These are phyloP conservation scores for Nycticebus coucang DNA, from an alignment of 2,113 vertebrate genomes.

Conservation along the genomic window DNA sequence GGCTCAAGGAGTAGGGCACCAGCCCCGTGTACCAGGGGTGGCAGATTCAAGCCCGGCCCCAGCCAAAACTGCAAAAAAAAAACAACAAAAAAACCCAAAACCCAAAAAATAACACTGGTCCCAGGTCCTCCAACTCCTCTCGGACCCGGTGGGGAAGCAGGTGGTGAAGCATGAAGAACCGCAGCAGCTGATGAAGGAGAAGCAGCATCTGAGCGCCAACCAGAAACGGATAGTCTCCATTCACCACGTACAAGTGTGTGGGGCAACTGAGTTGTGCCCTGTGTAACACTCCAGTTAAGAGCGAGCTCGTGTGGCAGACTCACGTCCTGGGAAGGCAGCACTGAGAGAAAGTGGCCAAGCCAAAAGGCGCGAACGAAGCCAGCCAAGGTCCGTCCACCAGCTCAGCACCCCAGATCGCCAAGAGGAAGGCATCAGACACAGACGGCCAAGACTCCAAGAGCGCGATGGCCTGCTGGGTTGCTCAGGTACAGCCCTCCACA, in stretches of 20 bases:
- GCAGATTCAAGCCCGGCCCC: too few species aligned
- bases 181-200: conserved; percentile 93
- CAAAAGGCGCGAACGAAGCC: conserved; percentile 86
- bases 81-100: too few species aligned
- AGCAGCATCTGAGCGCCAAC: conserved; percentile 88
- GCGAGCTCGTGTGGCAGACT: conserved; percentile 94
- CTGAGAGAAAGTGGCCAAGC: conserved; percentile 90
- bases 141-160: conserved; percentile 84
- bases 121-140: conserved; percentile 46
- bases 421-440: conserved; percentile 87
- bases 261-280: conserved; percentile 92
- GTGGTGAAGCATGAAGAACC: conserved; percentile 94
- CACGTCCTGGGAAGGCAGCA: conserved; percentile 95
- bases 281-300: conserved; percentile 91
- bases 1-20: too few species aligned
- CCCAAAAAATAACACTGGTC: rapidly evolving
- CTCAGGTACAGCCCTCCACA: conserved; percentile 66
- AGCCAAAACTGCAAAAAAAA: too few species aligned
- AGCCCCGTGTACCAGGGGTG: too few species aligned
- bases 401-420: conserved; percentile 75
- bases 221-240: conserved; percentile 94
- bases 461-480: conserved; percentile 73
- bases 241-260: conserved; percentile 92
- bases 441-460: conserved; percentile 85
- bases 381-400: conserved; percentile 44